Conservation (phyloP, 2,113 vertebrate species). For the Vidua chalybeata region DNA sequence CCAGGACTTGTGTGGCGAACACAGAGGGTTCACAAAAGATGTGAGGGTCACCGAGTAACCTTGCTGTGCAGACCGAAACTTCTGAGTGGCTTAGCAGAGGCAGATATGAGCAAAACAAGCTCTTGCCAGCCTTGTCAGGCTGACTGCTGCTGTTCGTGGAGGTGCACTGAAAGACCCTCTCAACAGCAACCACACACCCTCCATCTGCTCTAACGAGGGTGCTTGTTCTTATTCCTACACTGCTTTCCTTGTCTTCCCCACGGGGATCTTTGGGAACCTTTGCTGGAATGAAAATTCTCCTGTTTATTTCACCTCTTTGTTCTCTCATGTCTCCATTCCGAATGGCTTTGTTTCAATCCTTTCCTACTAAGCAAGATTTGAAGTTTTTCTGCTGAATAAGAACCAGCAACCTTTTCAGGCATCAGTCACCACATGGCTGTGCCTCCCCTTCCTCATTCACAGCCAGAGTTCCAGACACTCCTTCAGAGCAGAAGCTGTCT, state of each 20-base stretch:
- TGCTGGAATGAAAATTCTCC: neutral
- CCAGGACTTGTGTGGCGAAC: neutral
- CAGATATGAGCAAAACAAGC: neutral
- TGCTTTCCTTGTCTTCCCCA: neutral
- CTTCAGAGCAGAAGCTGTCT: neutral
- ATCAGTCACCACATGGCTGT: fast-evolving
- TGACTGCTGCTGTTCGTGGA: fast-evolving
- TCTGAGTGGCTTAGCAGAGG: neutral
- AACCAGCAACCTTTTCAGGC: neutral
- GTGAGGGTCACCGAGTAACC: neutral
- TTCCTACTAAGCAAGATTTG: neutral
- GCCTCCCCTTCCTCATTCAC: neutral
- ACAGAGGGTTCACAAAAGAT: neutral
- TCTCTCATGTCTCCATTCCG: neutral
- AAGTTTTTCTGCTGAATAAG: neutral
- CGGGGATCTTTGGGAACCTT: neutral
- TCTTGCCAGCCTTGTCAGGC: neutral
- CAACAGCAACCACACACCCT: neutral
- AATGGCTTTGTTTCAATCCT: neutral
- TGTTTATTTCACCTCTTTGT: neutral
- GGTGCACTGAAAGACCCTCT: neutral
- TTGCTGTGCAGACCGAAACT: neutral
- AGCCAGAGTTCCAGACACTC: neutral
- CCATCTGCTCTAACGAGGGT: neutral
- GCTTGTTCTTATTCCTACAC: neutral